Evolutionary conservation across 2,888 invertebrate genomes (phyloP), one percentile per base, ranked within the genome.

Genomic region (Augochlorella aurata): DNA sequence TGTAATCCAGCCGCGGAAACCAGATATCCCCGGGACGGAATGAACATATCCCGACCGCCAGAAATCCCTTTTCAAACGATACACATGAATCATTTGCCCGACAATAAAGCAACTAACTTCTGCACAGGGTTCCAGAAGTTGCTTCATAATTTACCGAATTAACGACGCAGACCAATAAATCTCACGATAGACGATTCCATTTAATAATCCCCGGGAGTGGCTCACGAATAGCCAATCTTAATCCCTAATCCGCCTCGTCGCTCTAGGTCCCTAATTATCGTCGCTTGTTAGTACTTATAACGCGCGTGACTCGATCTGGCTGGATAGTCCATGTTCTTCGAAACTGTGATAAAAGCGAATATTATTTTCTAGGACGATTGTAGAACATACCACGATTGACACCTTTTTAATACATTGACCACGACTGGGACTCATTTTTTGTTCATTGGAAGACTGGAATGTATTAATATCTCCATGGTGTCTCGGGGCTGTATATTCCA

Each of bases 81-180:
- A 69, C 54, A 45, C 75, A 67, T 87, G 82, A 82, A 87, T 87
- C 86, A 87, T 77, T 61, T 67, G 50, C 2, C 29, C n/a, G 50
- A 76, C 49, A 38, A 80, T 67, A 63, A 70, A 29, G 24, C 49
- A 63, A n/a, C 52, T 50, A 21, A 16, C 61, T 54, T 63, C 24
- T 49, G 50, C 21, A 14, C 54, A 21, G 24, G 65, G 24, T 44
- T 58, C 47, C 84, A 78, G 75, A 70, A 79, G 71, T 79, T 72
- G 79, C 65, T 75, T 58, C 70, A 86, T 86, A 86, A 88, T 80
- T 87, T 77, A 87, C 29, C 52, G 79, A 85, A 88, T 86, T 83
- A 86, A 88, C 87, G 58, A 88, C 77, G 71, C 65, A 73, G 74
- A 66, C 78, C 85, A 68, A 87, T 87, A 88, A 88, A 88, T 88